Conservation (phyloP, 2,888 invertebrate species). For the Atherix ibis region DNA sequence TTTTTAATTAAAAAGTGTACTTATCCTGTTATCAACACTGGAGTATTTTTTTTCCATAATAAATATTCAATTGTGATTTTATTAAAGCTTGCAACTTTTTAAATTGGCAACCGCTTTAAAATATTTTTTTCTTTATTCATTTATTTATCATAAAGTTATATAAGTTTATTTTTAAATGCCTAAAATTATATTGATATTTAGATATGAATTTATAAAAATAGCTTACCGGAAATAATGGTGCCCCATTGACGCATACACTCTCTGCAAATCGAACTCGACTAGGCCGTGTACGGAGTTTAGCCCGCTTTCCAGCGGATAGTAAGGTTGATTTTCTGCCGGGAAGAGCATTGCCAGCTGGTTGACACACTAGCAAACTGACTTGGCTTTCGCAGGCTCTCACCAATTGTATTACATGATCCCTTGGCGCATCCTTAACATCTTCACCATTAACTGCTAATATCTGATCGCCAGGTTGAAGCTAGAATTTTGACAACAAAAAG, state of each 20-base stretch:
- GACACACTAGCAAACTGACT: slow-evolving; percentile 66
- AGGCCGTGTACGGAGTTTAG: slow-evolving; percentile 62
- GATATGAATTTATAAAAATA: too few relatives aligned
- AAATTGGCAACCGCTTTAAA: too few relatives aligned
- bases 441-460: slow-evolving; percentile 81
- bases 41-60: too few relatives aligned
- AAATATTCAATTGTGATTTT: too few relatives aligned
- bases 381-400: slow-evolving; percentile 65
- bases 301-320: slow-evolving; percentile 74
- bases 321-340: slow-evolving; percentile 61
- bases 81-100: too few relatives aligned
- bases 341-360: slow-evolving; percentile 51
- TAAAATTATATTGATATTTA: too few relatives aligned
- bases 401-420: slow-evolving; percentile 78
- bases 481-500: slow-evolving; percentile 14
- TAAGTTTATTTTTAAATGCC: too few relatives aligned
- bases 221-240: slow-evolving; percentile 64
- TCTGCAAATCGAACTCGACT: slow-evolving; percentile 79
- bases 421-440: slow-evolving; percentile 69
- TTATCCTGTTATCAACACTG: too few relatives aligned
- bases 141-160: too few relatives aligned
- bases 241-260: slow-evolving; percentile 72
- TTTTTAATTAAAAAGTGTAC: too few relatives aligned
- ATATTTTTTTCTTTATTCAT: too few relatives aligned
- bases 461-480: slow-evolving; percentile 79